Conservation (phyloP, 2,797 vertebrate genomes). For the Gymnothorax reevesii region DNA sequence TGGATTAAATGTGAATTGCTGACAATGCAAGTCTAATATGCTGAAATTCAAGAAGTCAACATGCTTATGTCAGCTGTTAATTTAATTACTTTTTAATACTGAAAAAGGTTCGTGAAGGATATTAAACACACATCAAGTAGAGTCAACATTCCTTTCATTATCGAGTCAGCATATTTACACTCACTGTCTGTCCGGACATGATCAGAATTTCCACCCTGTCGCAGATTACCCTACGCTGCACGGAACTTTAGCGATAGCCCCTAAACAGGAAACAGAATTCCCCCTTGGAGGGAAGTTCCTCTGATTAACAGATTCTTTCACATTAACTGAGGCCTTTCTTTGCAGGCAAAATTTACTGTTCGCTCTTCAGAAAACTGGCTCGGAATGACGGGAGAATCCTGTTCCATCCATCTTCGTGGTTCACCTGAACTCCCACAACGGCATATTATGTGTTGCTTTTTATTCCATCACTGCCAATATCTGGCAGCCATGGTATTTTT, state of each 20-base stretch:
- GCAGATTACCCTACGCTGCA: constrained; percentile 32
- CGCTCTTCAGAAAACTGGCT: constrained; percentile 30
- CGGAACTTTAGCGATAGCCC: constrained; percentile 43
- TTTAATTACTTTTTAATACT: constrained; percentile 18
- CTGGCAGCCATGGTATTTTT: constrained; percentile 35
- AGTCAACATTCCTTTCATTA: not conserved
- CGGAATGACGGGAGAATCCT: constrained; percentile 20
- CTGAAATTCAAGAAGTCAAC: not conserved
- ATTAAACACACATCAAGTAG: not conserved
- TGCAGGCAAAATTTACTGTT: constrained; percentile 35
- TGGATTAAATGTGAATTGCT: not conserved
- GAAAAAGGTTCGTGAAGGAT: not conserved
- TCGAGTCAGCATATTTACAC: constrained; percentile 11
- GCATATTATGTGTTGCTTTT: constrained; percentile 20
- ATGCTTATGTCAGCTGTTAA: not conserved
- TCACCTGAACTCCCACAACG: constrained; percentile 23
- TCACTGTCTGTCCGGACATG: not conserved
- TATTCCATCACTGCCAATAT: constrained; percentile 24
- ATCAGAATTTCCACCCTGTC: constrained; percentile 19
- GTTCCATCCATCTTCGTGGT: constrained; percentile 31
- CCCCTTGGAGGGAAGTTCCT: constrained; percentile 44
- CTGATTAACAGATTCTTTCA: constrained; percentile 44
- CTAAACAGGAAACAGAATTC: constrained; percentile 50
- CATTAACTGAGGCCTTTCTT: constrained; percentile 28
- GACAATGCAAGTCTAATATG: not conserved